Evolutionary conservation across 1,140 invertebrate species (phyloP).

Genomic region (Mylabris phalerata): DNA sequence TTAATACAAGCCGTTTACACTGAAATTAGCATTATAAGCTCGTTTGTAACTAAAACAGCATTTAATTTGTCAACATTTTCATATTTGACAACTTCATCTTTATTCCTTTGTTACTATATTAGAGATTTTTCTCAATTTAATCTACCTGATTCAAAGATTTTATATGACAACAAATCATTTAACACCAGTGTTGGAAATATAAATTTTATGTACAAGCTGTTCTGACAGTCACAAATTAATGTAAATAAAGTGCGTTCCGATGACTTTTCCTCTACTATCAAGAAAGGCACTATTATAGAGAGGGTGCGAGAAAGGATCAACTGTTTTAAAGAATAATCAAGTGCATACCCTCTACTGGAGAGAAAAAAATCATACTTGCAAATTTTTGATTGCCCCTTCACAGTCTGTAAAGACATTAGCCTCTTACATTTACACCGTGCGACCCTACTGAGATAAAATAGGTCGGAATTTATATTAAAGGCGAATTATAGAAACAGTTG

Average conservation of each 20-base stretch:
- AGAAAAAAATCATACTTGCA: constrained; percentile 43
- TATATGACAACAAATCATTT: no score
- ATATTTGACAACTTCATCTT: constrained; percentile 2
- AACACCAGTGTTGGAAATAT: constrained; percentile 14
- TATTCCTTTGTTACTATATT: background rate
- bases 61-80: constrained; percentile 14
- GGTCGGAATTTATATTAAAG: constrained; percentile 19
- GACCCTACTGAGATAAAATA: constrained; percentile 16
- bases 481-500: constrained; percentile 24
- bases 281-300: constrained; percentile 11
- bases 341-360: constrained; percentile 22
- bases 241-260: constrained; percentile 38
- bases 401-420: constrained; percentile 43
- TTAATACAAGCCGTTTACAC: constrained; percentile 13
- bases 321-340: constrained; percentile 43
- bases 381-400: constrained; percentile 41
- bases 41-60: constrained; percentile 10
- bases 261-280: constrained; percentile 38
- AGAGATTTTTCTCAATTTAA: no score
- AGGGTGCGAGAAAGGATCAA: constrained; percentile 31
- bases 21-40: constrained; percentile 12
- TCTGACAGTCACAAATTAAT: constrained; percentile 38
- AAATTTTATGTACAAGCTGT: constrained; percentile 37
- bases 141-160: no score
- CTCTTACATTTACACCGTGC: constrained; percentile 35